phyloP scores from a whole-genome alignment of 2,888 invertebrate species.

The Xestobium rufovillosum region DNA sequence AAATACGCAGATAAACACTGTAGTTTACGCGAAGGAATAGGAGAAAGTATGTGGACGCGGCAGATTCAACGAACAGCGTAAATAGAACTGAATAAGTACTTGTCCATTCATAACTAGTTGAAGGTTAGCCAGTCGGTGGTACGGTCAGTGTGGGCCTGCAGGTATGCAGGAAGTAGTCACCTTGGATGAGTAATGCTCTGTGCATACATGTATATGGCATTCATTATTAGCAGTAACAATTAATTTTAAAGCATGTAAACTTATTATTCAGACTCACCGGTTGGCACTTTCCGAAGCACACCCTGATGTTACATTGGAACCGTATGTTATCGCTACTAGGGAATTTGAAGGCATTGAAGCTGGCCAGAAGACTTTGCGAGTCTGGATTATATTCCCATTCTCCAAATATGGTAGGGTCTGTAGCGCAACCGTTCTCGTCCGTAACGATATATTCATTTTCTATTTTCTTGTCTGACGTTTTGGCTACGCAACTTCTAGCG shows the following conservation, averaged over 20 bases:
- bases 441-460: slow-evolving; percentile 90
- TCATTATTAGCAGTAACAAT: too few relatives aligned
- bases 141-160: too few relatives aligned
- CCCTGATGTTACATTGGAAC: slow-evolving; percentile 92
- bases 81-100: slow-evolving; percentile 1
- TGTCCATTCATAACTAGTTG: too few relatives aligned
- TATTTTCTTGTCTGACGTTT: slow-evolving; percentile 79
- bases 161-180: too few relatives aligned
- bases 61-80: too few relatives aligned
- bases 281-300: slow-evolving; percentile 92
- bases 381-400: slow-evolving; percentile 89
- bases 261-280: slow-evolving; percentile 78
- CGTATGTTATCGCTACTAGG: slow-evolving; percentile 88
- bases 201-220: too few relatives aligned
- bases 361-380: slow-evolving; percentile 75
- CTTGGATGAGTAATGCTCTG: too few relatives aligned
- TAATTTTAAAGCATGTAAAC: too few relatives aligned
- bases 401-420: slow-evolving; percentile 85
- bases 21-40: slow-evolving; percentile 4
- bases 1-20: slow-evolving; percentile 9
- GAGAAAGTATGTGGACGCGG: slow-evolving; percentile 3
- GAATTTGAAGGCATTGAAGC: slow-evolving; percentile 92
- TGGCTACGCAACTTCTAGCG: slow-evolving; percentile 86
- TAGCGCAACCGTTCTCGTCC: slow-evolving; percentile 89
- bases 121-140: too few relatives aligned